Evolutionary conservation across 2,888 invertebrate species (phyloP).

Genomic region (Parnassius mnemosyne): DNA sequence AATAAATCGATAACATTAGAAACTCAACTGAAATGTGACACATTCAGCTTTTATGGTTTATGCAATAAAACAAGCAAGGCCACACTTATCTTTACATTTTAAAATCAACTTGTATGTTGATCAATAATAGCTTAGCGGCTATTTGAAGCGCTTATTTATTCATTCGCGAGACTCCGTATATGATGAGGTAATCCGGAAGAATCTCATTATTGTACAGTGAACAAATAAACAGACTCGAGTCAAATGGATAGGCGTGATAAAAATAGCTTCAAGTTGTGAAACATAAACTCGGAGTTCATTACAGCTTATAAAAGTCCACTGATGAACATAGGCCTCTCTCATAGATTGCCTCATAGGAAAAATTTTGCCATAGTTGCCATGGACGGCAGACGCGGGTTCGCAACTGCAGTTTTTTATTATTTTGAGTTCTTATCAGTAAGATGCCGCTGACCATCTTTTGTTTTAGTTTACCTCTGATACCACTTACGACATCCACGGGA

Average conservation of each 20-base stretch:
- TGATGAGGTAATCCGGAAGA: conserved; percentile 26
- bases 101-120: conserved; percentile 10
- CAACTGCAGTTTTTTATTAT: too few species aligned
- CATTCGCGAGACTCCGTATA: conserved; percentile 12
- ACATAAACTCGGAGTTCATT: too few species aligned
- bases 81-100: neutral
- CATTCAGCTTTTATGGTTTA: conserved; percentile 3
- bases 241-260: conserved; percentile 13
- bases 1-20: neutral
- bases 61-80: conserved; percentile 5
- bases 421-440: too few species aligned
- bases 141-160: conserved; percentile 22
- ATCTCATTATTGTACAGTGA: conserved; percentile 24
- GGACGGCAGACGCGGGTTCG: too few species aligned
- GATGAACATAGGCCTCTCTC: too few species aligned
- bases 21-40: neutral
- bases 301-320: too few species aligned
- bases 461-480: too few species aligned
- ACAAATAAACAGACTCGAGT: conserved; percentile 12
- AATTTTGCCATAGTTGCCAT: too few species aligned
- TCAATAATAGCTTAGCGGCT: conserved; percentile 1
- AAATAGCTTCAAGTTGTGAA: neutral
- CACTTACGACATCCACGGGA: too few species aligned
- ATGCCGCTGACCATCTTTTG: too few species aligned
- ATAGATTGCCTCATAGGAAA: too few species aligned